Evolutionary conservation across 1,140 invertebrate species (phyloP).

Genomic region (Bombus sylvicola): DNA sequence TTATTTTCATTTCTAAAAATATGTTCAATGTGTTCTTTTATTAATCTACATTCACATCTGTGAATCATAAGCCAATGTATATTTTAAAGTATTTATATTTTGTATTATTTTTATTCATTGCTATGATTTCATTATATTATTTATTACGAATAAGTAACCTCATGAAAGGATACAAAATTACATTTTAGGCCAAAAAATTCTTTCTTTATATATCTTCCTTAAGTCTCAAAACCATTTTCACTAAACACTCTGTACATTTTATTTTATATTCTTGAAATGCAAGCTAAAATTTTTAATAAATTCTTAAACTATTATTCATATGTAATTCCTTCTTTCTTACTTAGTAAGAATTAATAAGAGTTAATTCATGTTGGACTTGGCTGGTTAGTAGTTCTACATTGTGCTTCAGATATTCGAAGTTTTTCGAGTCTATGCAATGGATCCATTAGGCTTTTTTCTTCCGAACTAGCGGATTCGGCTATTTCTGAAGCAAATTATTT

Average conservation of each 20-base stretch:
- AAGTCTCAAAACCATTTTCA: neutral
- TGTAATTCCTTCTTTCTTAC: slow-evolving; percentile 2
- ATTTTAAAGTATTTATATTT: neutral
- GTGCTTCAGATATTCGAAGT: slow-evolving; percentile 78
- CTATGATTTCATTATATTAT: neutral
- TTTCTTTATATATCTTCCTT: neutral
- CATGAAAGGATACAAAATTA: neutral
- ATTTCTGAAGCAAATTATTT: slow-evolving; percentile 54
- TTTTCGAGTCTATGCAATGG: slow-evolving; percentile 79
- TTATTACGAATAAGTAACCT: neutral
- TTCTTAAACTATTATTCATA: neutral
- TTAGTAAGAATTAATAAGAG: slow-evolving; percentile 9
- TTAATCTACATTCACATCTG: neutral
- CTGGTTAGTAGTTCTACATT: slow-evolving; percentile 73
- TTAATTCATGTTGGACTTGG: slow-evolving; percentile 73
- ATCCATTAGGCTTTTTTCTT: slow-evolving; percentile 76
- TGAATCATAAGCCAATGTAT: too few relatives aligned
- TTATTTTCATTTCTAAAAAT: neutral
- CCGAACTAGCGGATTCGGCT: slow-evolving; percentile 59
- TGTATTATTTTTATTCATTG: too few relatives aligned
- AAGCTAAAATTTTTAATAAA: neutral
- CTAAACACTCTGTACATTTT: neutral
- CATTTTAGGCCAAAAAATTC: neutral
- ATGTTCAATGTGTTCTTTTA: neutral
- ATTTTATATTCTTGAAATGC: neutral